Base-by-base conservation (phyloP, 2,888 invertebrate species). In the Pristionchus fissidentatus region DNA sequence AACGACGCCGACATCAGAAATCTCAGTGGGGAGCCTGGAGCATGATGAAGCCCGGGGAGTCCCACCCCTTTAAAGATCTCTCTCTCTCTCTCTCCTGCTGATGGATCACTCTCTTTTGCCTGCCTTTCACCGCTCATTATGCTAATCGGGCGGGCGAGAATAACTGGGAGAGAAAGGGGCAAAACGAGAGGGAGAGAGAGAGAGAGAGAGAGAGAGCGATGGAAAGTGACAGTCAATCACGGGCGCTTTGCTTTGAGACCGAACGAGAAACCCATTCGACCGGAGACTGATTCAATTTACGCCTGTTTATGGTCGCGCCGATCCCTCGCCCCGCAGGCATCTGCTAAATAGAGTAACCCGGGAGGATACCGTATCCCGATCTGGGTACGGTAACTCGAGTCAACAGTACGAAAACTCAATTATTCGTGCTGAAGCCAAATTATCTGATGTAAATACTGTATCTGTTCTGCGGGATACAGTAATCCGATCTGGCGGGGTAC, bases 181-280 rank as follows among this genome's bases (percentile, higher is more conserved):
- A 77, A 7, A 77, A n/a, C 1, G 35, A 49, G 77, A 77, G 77
- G 26, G 77, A 49, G 77, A 49, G 77, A 41, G 26, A 73, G 41
- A 32, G 62, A 26, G 32, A 62, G 62, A 62, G 32, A 26, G 62
- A 62, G 62, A 62, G 62, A 26, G 32, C 8, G 62, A 62, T 8
- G 32, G 62, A 62, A 26, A 62, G 46, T 26, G 75, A 75, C 19
- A 77, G 77, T 60, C 60, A 60, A 60, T 60, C 60, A 60, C 60
- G 60, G n/a, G 60, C 60, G 15, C 32, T 57, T 29, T 57, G 60
- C 60, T 60, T 60, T 60, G 29, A 60, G 29, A 32, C 32, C 60
- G 13, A 32, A n/a, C n/a, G n/a, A n/a, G n/a, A n/a, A n/a, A n/a
- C 32, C 32, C 60, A 60, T 60, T 60, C 60, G 32, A 32, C 60